Conservation (phyloP, 2,797 vertebrate species). For the Ammospiza maritima region DNA sequence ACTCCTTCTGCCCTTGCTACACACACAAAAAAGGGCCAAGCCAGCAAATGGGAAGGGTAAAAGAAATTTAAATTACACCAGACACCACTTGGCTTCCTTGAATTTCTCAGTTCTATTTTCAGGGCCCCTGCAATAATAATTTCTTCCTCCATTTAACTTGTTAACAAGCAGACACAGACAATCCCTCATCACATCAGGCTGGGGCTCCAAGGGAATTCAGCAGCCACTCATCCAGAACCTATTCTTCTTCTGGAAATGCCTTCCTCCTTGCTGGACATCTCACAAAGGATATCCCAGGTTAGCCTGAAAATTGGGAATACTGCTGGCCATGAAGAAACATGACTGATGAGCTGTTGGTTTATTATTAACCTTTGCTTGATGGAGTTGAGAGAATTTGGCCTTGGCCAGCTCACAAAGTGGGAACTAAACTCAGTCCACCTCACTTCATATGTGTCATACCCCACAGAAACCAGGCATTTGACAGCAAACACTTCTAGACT, state of each 20-base stretch:
- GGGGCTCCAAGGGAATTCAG: neutral
- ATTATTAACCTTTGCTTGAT: neutral
- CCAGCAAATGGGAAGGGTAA: neutral
- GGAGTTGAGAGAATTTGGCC: neutral
- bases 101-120: neutral
- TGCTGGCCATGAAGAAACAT: neutral
- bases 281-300: neutral
- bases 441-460: neutral
- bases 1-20: accelerated
- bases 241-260: neutral
- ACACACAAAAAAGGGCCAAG: neutral
- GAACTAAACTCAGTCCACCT: neutral
- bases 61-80: neutral
- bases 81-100: neutral
- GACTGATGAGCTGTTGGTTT: neutral
- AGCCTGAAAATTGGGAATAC: neutral
- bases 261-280: neutral
- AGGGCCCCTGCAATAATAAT: neutral
- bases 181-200: neutral
- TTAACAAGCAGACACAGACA: neutral
- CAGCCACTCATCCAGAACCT: neutral
- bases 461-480: neutral
- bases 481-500: neutral
- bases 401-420: neutral
- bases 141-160: neutral